Evolutionary conservation across 2,888 invertebrate genomes (phyloP).

Genomic region (Drosophila koepferae): DNA sequence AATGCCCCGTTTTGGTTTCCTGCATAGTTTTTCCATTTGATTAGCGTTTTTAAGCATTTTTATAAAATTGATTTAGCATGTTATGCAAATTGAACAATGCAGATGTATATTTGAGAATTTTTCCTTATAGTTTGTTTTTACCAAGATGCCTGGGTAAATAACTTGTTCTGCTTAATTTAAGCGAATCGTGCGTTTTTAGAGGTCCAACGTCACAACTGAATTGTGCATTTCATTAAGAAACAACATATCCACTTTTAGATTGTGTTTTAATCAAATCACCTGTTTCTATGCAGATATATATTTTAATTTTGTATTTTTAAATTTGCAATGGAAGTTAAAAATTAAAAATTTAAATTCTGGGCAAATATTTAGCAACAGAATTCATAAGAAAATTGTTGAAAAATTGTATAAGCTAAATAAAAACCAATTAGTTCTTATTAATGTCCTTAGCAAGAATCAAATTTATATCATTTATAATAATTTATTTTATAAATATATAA

Average conservation of each 20-base stretch:
- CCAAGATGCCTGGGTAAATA: slow-evolving; percentile 18
- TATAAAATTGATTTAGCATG: slow-evolving; percentile 16
- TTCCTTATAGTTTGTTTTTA: slow-evolving; percentile 1
- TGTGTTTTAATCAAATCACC: neutral
- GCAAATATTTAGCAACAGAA: neutral
- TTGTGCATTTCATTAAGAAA: neutral
- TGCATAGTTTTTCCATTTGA: slow-evolving; percentile 25
- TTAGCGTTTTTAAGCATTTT: neutral
- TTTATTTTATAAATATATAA: no score
- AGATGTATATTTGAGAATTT: slow-evolving; percentile 10
- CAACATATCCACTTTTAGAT: neutral
- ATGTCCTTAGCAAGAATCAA: neutral
- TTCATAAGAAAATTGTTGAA: neutral
- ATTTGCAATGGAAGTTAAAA: neutral
- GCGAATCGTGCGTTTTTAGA: neutral
- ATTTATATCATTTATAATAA: no score
- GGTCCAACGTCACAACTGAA: neutral
- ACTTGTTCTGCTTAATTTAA: slow-evolving; percentile 34
- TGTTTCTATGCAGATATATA: slow-evolving; percentile 4
- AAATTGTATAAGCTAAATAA: neutral
- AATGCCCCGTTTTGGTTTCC: slow-evolving; percentile 30
- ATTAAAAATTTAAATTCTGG: neutral
- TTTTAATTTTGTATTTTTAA: neutral
- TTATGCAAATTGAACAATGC: slow-evolving; percentile 39
- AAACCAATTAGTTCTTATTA: neutral